Evolutionary conservation across 1,140 invertebrate species (phyloP).

Genomic region (Pararge aegeria): DNA sequence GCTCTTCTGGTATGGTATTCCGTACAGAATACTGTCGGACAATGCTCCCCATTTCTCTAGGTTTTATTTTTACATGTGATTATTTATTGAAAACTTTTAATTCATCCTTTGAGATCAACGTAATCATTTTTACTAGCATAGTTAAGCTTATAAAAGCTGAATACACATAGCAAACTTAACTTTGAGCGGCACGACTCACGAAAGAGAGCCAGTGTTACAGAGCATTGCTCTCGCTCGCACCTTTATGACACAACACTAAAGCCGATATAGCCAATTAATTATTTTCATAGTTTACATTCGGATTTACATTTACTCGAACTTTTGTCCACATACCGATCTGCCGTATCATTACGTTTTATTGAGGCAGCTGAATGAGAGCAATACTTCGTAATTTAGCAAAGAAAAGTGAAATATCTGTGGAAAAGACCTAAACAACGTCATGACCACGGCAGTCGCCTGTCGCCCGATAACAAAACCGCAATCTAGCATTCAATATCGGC

Average conservation of each 20-base stretch:
- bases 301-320: not conserved
- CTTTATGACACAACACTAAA: constrained; percentile 59
- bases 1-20: no score
- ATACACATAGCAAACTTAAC: constrained; percentile 2
- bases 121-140: no score
- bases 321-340: not conserved
- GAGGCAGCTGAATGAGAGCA: constrained; percentile 49
- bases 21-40: no score
- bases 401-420: constrained; percentile 13
- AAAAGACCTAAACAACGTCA: constrained; percentile 51
- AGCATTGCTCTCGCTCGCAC: constrained; percentile 69
- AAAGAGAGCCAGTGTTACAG: constrained; percentile 14
- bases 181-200: not conserved
- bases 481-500: constrained; percentile 53
- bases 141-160: no score
- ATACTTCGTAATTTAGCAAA: constrained; percentile 40
- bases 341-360: not conserved
- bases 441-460: constrained; percentile 49
- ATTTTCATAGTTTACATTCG: not conserved
- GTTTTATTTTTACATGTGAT: no score
- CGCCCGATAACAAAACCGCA: constrained; percentile 27
- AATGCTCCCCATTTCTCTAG: no score
- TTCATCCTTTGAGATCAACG: no score
- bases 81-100: no score
- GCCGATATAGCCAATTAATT: constrained; percentile 51